These are phyloP conservation scores for Eupsilia transversa DNA, from an alignment of 2,888 invertebrate species.

Conservation along the genomic window DNA sequence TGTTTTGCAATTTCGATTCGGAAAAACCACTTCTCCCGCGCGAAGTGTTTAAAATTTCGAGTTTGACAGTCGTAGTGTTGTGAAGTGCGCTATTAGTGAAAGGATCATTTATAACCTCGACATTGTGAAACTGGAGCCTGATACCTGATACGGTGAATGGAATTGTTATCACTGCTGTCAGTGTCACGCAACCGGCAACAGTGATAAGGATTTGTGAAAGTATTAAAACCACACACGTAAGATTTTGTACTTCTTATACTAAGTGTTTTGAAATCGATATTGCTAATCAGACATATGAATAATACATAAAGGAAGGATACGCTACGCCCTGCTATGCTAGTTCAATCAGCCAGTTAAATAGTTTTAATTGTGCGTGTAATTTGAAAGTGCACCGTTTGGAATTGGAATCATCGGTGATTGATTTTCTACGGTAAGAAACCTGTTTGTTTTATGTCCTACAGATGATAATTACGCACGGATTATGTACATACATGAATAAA, in stretches of 20 bases:
- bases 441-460: constrained; percentile 34
- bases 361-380: constrained; percentile 70
- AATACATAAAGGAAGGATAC: constrained; percentile 73
- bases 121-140: constrained; percentile 12
- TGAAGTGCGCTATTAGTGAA: constrained; percentile 21
- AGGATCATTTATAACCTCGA: constrained; percentile 16
- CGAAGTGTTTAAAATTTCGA: constrained; percentile 45
- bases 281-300: constrained; percentile 70
- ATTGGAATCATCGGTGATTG: constrained; percentile 47
- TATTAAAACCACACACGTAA: constrained; percentile 44
- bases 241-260: constrained; percentile 44
- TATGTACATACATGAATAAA: constrained; percentile 46
- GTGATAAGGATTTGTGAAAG: constrained; percentile 74
- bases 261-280: constrained; percentile 73
- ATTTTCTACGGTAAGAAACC: constrained; percentile 58
- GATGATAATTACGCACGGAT: constrained; percentile 16
- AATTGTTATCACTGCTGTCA: constrained; percentile 68
- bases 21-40: constrained; percentile 51
- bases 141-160: constrained; percentile 37
- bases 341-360: constrained; percentile 67
- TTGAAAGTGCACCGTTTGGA: constrained; percentile 63
- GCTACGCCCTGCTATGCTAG: constrained; percentile 71
- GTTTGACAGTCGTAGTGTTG: constrained; percentile 61
- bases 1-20: constrained; percentile 70
- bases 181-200: constrained; percentile 50